Evolutionary conservation across 2,888 invertebrate genomes (phyloP).

Genomic region (Uropetala carovei): DNA sequence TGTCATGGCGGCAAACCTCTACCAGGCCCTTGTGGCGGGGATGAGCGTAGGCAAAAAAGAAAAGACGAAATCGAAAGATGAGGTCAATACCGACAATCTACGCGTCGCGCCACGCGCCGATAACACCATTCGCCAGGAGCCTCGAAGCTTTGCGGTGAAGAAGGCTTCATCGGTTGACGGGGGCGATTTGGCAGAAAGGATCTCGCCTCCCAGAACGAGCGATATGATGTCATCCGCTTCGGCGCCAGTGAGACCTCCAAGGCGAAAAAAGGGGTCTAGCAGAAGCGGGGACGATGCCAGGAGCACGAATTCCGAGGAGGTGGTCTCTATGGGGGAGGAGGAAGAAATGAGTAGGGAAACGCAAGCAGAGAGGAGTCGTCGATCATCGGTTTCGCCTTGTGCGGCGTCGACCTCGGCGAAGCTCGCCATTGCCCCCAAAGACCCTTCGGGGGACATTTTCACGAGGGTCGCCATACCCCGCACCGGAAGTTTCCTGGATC

Average conservation of each 20-base stretch:
- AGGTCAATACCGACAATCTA: neutral
- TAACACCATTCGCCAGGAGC: neutral
- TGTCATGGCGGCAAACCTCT: constrained; percentile 92
- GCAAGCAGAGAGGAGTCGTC: neutral
- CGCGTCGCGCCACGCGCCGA: neutral
- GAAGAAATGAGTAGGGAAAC: constrained; percentile 6
- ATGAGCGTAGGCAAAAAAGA: constrained; percentile 78
- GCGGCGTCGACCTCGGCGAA: neutral
- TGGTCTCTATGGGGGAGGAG: constrained; percentile 27
- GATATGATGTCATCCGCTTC: constrained; percentile 51
- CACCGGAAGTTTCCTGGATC: constrained; percentile 85
- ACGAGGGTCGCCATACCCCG: constrained; percentile 92
- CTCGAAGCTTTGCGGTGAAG: neutral
- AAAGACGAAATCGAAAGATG: neutral
- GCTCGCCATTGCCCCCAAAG: constrained; percentile 46
- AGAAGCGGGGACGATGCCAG: constrained; percentile 74
- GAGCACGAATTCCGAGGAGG: constrained; percentile 71
- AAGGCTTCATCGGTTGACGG: constrained; percentile 30
- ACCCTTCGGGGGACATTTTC: constrained; percentile 82
- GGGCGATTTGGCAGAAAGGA: constrained; percentile 39
- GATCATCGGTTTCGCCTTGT: neutral
- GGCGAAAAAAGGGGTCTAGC: constrained; percentile 71
- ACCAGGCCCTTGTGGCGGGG: constrained; percentile 90
- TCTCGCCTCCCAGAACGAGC: neutral
- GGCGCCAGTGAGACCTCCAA: constrained; percentile 65